Evolutionary conservation across 2,113 vertebrate genomes (phyloP), one percentile per base, ranked within the genome.

Genomic region (Acrocephalus arundinaceus): DNA sequence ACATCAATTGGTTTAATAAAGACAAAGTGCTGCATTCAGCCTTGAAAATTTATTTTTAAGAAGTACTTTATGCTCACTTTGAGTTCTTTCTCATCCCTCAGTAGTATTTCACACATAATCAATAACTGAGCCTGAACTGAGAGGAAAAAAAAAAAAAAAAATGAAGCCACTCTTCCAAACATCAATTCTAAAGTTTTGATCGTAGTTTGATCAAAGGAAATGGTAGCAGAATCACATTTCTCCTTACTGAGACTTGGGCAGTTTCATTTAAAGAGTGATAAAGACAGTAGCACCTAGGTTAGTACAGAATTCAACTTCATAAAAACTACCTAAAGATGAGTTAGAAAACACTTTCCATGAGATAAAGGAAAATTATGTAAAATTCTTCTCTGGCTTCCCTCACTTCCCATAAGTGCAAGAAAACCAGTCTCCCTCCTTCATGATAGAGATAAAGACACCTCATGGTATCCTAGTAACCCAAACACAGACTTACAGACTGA

Each of bases 21-120:
- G 65, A 90, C 31, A 24, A 94, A 90, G 17, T 13, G 35, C 4
- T 67, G 31, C 39, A 59, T 84, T 82, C 52, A 65, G 59, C 62
- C 68, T 65, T 78, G 14, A 68, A 91, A 89, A 48, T 75, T 94
- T 58, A 71, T 80, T 90, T 88, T 86, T 65, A 87, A 92, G 70
- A 37, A 72, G 58, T 51, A 89, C 14, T 78, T 87, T 19, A 49
- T 46, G 20, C 15, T 82, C n/a, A 62, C 49, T 71, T 75, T 13
- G 57, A 79, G 25, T 31, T 87, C 68, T 43, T 71, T 77, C 49
- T 81, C 35, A 55, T 85, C 21, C 23, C 13, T 87, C 62, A 65
- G 17, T 7, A 87, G 33, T 41, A 87, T 72, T 91, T 89, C 55
- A 82, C 54, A 74, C 54, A 79, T 39, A 59, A 93, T 78, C 81